phyloP scores from a whole-genome alignment of 2,888 invertebrate genomes.

The Palloptera scutellata region DNA sequence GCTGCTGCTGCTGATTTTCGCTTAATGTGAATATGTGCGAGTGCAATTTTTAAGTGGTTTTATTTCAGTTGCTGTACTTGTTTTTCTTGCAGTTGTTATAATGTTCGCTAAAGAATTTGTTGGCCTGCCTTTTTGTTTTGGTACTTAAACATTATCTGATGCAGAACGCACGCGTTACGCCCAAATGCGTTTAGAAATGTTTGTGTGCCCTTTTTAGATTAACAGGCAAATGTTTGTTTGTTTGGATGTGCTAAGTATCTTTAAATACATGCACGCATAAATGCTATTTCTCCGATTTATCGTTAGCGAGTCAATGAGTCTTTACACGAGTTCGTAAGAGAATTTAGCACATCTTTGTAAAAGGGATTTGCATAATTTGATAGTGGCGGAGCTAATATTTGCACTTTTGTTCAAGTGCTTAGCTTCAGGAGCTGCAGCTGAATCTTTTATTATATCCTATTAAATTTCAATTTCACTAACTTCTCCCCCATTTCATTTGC shows the following conservation, averaged over 20 bases:
- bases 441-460: background rate
- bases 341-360: background rate
- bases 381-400: background rate
- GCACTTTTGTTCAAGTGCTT: background rate
- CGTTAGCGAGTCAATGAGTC: too few species aligned
- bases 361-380: background rate
- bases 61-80: background rate
- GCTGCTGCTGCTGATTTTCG: background rate
- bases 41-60: slow-evolving; percentile 21
- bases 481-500: background rate
- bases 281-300: too few species aligned
- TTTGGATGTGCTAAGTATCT: too few species aligned
- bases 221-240: too few species aligned
- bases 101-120: background rate
- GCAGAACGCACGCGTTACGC: slow-evolving; percentile 38
- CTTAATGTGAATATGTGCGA: background rate
- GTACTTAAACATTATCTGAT: slow-evolving; percentile 36
- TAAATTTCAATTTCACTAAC: background rate
- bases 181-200: slow-evolving; percentile 27
- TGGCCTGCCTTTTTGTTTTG: slow-evolving; percentile 23
- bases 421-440: too few species aligned
- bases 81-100: slow-evolving; percentile 10
- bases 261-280: too few species aligned
- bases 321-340: too few species aligned
- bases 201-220: too few species aligned